Base-by-base conservation (phyloP, 2,888 invertebrate species). In the Dasypogon diadema region DNA sequence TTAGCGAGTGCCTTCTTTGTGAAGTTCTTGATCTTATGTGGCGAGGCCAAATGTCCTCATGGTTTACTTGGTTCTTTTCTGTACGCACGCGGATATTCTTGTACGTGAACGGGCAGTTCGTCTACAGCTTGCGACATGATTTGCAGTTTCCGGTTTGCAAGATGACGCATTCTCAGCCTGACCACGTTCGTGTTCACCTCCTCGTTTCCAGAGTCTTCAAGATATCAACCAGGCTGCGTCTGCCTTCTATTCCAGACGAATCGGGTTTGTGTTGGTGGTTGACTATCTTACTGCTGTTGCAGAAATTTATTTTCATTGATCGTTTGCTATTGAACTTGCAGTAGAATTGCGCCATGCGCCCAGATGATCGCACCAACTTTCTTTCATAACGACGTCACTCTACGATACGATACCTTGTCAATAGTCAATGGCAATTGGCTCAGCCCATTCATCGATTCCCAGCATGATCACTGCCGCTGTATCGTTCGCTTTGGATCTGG, bases 91-190 rank as follows among this genome's bases (percentile, higher is more conserved):
- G 16, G 54, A 54, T 54, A 54, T 54, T 2, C 6, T 8, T 6
- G 54, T 21, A 14, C 54, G 54, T 22, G 54, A 22, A 54, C 34
- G 54, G 16, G 30, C 51, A 42, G 42, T 18, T 70, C 46, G 54
- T 54, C 70, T 70, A 10, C 54, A 18, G 24, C 10, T 10, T 54
- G 12, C 14, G 14, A 16, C 54, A 70, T 54, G 70, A 70, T 70
- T 70, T 54, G 70, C 70, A 70, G 70, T 70, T 70, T 70, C 70
- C 70, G 70, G 70, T 70, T 70, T 5, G 54, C 34, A 51, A 70
- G 70, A 70, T 70, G 70, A 70, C 70, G 70, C 54, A 54, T 70
- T 34, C 54, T 10, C 34, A 18, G 14, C 30, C 6, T 21, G 46
- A n/a, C 22, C 14, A 46, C 26, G 37, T 24, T 12, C 48, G 65